Evolutionary conservation across 2,113 vertebrate species (phyloP).

Genomic region (Tachycineta bicolor): DNA sequence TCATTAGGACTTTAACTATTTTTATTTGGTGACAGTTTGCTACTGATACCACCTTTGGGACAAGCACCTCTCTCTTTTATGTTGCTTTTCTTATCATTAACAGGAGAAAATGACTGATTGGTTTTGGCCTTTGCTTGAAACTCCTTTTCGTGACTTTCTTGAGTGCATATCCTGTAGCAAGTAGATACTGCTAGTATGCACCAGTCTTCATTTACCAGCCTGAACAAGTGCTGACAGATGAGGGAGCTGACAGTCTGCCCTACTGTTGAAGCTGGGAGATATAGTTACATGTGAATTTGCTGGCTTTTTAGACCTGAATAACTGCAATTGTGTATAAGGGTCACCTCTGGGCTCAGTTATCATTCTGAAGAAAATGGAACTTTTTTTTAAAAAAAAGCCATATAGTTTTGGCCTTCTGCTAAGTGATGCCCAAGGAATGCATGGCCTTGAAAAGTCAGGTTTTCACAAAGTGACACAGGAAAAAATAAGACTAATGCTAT

Average conservation of each 20-base stretch:
- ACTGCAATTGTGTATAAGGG: conserved; percentile 25
- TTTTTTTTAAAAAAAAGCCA: not conserved
- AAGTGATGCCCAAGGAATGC: conserved; percentile 48
- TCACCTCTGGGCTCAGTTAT: conserved; percentile 64
- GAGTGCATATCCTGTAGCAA: conserved; percentile 78
- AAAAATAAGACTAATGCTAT: not conserved
- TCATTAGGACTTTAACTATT: conserved; percentile 56
- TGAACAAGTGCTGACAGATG: conserved; percentile 90
- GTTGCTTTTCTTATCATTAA: conserved; percentile 81
- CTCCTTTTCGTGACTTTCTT: conserved; percentile 71
- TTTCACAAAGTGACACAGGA: not conserved
- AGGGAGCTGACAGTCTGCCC: conserved; percentile 78
- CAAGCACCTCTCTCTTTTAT: conserved; percentile 73
- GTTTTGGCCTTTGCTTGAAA: conserved; percentile 80
- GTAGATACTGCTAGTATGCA: conserved; percentile 81
- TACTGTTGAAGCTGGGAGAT: conserved; percentile 80
- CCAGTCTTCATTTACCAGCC: conserved; percentile 80
- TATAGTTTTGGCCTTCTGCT: not conserved
- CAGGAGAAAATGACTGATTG: conserved; percentile 84
- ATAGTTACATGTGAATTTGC: conserved; percentile 79
- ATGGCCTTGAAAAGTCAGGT: not conserved
- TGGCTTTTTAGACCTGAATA: conserved; percentile 60
- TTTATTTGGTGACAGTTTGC: conserved; percentile 71
- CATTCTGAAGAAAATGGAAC: conserved; percentile 30
- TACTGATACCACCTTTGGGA: conserved; percentile 81